phyloP scores from a whole-genome alignment of 64 coral and sea anemone genomes.

The Actinia tenebrosa region DNA sequence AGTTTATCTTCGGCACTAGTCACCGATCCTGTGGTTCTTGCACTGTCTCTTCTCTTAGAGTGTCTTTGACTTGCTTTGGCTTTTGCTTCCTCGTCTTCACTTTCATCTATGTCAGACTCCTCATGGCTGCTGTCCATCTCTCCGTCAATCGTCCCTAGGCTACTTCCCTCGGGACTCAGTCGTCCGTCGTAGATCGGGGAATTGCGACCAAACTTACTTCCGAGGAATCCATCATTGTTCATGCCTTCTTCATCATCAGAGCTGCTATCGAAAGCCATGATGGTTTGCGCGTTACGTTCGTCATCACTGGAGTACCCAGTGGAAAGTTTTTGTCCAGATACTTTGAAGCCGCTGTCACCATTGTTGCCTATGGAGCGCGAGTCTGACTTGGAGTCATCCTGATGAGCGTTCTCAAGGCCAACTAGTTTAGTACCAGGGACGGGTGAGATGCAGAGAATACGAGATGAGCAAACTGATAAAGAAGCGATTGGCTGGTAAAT shows the following conservation, averaged over 20 bases:
- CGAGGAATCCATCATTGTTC: conserved; percentile 59
- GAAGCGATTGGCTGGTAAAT: conserved; percentile 64
- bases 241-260: conserved; percentile 95
- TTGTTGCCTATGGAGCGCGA: conserved; percentile 38
- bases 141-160: conserved; percentile 77
- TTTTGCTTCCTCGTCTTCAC: conserved; percentile 79
- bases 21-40: neutral
- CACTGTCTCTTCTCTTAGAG: conserved; percentile 53
- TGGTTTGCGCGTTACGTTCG: conserved; percentile 66
- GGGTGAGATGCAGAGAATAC: conserved; percentile 86
- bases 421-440: conserved; percentile 75
- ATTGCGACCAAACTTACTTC: conserved; percentile 58
- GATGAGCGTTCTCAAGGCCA: conserved; percentile 50
- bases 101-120: conserved; percentile 59
- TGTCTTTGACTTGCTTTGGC: conserved; percentile 64
- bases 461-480: conserved; percentile 75
- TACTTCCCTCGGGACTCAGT: conserved; percentile 92
- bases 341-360: conserved; percentile 47
- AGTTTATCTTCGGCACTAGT: conserved; percentile 48
- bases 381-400: conserved; percentile 60
- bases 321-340: conserved; percentile 24
- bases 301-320: conserved; percentile 74
- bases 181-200: conserved; percentile 87
- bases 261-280: conserved; percentile 98
- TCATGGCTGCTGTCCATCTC: conserved; percentile 67